A percentile compares a stretch with the other conserved stretches of the same genome.
These are phyloP conservation scores for Aphyosemion australe DNA, from an alignment of 2,113 vertebrate genomes.

Conservation along the genomic window DNA sequence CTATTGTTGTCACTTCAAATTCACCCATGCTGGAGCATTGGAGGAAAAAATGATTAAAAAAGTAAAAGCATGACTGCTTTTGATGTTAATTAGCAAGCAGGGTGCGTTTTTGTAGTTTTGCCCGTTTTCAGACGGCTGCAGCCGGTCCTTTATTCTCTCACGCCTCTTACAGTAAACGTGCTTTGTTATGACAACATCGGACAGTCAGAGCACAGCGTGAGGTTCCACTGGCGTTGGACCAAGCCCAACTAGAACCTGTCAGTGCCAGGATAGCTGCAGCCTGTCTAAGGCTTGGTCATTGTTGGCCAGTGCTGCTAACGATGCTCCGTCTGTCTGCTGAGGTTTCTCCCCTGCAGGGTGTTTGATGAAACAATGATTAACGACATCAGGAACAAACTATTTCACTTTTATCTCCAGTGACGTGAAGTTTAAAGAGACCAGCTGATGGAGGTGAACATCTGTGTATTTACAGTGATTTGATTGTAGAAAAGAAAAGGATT, in stretches of 20 bases:
- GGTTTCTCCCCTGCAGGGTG: conserved; percentile 46
- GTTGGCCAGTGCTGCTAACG: conserved; percentile 49
- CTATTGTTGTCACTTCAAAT: conserved; percentile 9
- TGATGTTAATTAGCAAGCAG: conserved; percentile 52
- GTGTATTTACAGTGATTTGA: too few relatives aligned
- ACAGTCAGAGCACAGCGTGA: conserved; percentile 56
- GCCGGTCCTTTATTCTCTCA: conserved; percentile 30
- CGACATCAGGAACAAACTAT: conserved; percentile 38
- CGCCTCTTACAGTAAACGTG: conserved; percentile 56
- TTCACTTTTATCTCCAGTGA: too few relatives aligned
- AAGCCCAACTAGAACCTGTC: conserved; percentile 67
- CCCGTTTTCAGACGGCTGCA: conserved; percentile 41
- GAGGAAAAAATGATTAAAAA: background rate
- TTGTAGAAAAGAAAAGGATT: too few relatives aligned
- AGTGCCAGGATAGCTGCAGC: conserved; percentile 62
- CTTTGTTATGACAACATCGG: conserved; percentile 57
- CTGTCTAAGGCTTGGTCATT: conserved; percentile 57
- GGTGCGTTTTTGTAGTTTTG: conserved; percentile 48
- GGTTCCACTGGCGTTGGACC: conserved; percentile 61
- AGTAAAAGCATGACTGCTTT: conserved; percentile 5
- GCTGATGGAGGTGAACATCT: too few relatives aligned
- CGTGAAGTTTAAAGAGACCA: too few relatives aligned
- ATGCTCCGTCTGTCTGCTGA: conserved; percentile 43
- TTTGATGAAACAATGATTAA: conserved; percentile 75
- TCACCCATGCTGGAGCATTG: conserved; percentile 19